phyloP scores from a whole-genome alignment of 1,140 invertebrate genomes.

The Carposina sasakii region DNA sequence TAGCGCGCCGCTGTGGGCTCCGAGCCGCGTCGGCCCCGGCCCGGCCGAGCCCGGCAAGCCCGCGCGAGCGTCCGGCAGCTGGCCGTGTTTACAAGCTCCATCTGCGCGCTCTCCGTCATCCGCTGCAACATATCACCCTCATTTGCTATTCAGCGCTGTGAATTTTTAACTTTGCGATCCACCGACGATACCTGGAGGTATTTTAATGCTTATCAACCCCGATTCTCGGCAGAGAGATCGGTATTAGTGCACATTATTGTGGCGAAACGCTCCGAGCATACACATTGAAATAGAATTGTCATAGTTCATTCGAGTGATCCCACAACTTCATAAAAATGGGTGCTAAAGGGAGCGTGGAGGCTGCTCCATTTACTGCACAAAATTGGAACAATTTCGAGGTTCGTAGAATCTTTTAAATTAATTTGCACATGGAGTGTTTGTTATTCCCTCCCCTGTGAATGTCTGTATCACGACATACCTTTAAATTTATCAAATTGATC shows the following conservation, averaged over 20 bases:
- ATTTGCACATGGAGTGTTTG: slow-evolving; percentile 70
- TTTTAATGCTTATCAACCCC: slow-evolving; percentile 57
- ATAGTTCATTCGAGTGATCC: slow-evolving; percentile 66
- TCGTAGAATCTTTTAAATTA: slow-evolving; percentile 70
- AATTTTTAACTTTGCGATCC: slow-evolving; percentile 61
- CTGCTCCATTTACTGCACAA: slow-evolving; percentile 81
- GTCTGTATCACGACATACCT: slow-evolving; percentile 41
- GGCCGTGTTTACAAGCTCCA: slow-evolving; percentile 63
- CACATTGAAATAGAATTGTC: slow-evolving; percentile 59
- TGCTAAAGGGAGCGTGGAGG: slow-evolving; percentile 82
- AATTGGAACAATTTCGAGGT: slow-evolving; percentile 84
- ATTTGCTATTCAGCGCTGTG: slow-evolving; percentile 62
- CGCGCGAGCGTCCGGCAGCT: slow-evolving; percentile 39
- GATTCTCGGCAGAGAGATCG: slow-evolving; percentile 52
- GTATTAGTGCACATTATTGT: slow-evolving; percentile 62
- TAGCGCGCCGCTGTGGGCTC: slow-evolving; percentile 17
- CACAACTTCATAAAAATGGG: slow-evolving; percentile 74
- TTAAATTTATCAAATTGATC: slow-evolving; percentile 34
- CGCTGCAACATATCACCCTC: slow-evolving; percentile 44
- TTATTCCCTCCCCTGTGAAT: slow-evolving; percentile 59
- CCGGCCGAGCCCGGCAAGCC: neutral
- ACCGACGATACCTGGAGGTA: slow-evolving; percentile 62
- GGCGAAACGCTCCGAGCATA: slow-evolving; percentile 55
- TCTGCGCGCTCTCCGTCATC: slow-evolving; percentile 28
- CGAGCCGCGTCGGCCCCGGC: slow-evolving; percentile 2